Evolutionary conservation across 2,797 vertebrate species (phyloP).

Genomic region (Acipenser oxyrinchus): DNA sequence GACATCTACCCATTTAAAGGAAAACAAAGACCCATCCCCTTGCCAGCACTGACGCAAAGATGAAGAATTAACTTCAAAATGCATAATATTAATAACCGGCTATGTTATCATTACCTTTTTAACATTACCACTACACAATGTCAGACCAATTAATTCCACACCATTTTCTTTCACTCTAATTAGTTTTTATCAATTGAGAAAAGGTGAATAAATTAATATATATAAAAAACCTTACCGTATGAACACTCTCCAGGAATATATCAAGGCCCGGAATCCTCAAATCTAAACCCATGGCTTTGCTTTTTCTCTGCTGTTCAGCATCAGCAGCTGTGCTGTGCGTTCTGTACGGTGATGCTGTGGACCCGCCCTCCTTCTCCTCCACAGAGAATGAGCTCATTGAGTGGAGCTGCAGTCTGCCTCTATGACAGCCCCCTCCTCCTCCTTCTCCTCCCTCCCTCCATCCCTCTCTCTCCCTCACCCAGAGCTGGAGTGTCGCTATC

Average conservation of each 20-base stretch:
- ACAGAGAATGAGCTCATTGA: slow-evolving; percentile 51
- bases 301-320: slow-evolving; percentile 52
- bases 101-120: neutral
- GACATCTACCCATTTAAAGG: neutral
- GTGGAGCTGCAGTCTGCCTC: slow-evolving; percentile 38
- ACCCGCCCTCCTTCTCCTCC: slow-evolving; percentile 57
- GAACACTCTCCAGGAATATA: slow-evolving; percentile 38
- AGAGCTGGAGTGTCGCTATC: slow-evolving; percentile 18
- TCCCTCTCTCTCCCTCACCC: neutral
- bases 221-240: slow-evolving; percentile 58
- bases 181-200: slow-evolving; percentile 2
- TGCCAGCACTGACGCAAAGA: neutral
- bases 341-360: slow-evolving; percentile 59
- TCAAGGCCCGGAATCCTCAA: slow-evolving; percentile 34
- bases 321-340: slow-evolving; percentile 67
- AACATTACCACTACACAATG: slow-evolving; percentile 29
- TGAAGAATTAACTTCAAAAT: neutral
- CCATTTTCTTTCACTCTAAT: too few species aligned
- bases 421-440: slow-evolving; percentile 6
- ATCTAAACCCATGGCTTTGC: slow-evolving; percentile 54
- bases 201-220: slow-evolving; percentile 17
- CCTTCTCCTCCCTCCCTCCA: slow-evolving; percentile 26
- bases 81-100: neutral
- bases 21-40: neutral
- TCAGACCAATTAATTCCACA: slow-evolving; percentile 4